Evolutionary conservation across 2,797 vertebrate species (phyloP), one percentile per base, ranked within the genome.

Genomic region (Danionella dracula): DNA sequence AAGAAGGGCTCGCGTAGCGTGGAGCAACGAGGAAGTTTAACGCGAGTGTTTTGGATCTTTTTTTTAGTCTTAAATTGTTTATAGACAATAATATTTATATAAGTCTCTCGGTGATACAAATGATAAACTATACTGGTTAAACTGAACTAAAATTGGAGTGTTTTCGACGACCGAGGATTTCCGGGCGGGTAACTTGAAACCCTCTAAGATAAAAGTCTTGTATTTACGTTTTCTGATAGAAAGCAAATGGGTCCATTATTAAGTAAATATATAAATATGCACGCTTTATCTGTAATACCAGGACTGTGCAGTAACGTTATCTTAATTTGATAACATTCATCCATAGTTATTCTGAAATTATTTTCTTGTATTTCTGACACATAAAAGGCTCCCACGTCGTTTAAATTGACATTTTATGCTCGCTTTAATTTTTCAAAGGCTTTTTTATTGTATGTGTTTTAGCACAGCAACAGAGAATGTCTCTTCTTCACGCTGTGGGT

Each of bases 401-500:
- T 31, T 31, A n/a, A n/a, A n/a, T n/a, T n/a, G n/a, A n/a, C n/a
- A n/a, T n/a, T n/a, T n/a, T n/a, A n/a, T 50, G 27, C 27, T 5
- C 9, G 6, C 8, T 10, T 12, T 5, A n/a, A 31, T 5, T 34
- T 15, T 0, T 1, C 11, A 5, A 11, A 23, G 1, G n/a, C 8
- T 31, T 8, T 23, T 20, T 27, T 21, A 19, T 41, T 1, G 32
- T 34, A 37, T 53, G 8, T 53, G 13, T 40, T 41, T 19, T 29
- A 1, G 9, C 23, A 11, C 37, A 45, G 19, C 44, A 44, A 12
- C 3, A 17, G 19, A 65, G 40, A 17, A 85, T 88, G 87, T 87
- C 84, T 62, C 19, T 87, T 45, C 49, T 85, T n/a, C 69, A 17
- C 3, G 11, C 19, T 4, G 66, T 87, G 0, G 81, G 86, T 19